Base-by-base conservation (phyloP, 2,888 invertebrate species). In the Lasioglossum zephyrum region DNA sequence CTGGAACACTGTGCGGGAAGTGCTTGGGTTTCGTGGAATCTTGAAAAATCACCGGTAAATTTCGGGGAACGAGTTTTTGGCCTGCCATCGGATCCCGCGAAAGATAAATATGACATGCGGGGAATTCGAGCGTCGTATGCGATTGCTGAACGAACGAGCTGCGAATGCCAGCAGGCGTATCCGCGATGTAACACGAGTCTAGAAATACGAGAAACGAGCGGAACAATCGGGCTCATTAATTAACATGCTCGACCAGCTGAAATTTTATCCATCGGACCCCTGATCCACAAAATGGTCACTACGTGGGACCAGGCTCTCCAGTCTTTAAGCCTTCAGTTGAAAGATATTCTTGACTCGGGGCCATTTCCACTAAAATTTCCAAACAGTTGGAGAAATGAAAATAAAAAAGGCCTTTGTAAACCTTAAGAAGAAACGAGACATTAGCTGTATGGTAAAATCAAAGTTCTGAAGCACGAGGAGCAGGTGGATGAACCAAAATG, bases 31-130 rank as follows among this genome's bases (percentile, higher is more conserved):
- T 66, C 66, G 36, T 16, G 6, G 16, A 36, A 36, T 66, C 31
- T 66, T 36, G 36, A 66, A 66, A 66, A 66, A 66, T 36, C 66
- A 4, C 36, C 36, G 66, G 66, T 49, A 73, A 60, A 53, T 75
- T 76, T 83, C 49, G 31, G 44, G 57, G 75, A 73, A 84, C 72
- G 72, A 47, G 66, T 47, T 36, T 76, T 76, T 72, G 26, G 47
- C 36, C 57, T 81, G n/a, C n/a, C 41, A 18, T 79, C 79, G 72
- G 53, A 31, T 39, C 26, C 39, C 31, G 49, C 76, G 66, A 73
- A 77, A 85, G 78, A 72, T 84, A 78, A 84, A 77, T 69, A 84
- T 74, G 77, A 77, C 84, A 77, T 44, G 57, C 11, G 77, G 53
- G 77, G 77, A 77, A 82, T 66, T 84, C 66, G 41, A 44, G 49